phyloP scores from a whole-genome alignment of 1,140 invertebrate species.

The Zeugodacus cucurbitae region DNA sequence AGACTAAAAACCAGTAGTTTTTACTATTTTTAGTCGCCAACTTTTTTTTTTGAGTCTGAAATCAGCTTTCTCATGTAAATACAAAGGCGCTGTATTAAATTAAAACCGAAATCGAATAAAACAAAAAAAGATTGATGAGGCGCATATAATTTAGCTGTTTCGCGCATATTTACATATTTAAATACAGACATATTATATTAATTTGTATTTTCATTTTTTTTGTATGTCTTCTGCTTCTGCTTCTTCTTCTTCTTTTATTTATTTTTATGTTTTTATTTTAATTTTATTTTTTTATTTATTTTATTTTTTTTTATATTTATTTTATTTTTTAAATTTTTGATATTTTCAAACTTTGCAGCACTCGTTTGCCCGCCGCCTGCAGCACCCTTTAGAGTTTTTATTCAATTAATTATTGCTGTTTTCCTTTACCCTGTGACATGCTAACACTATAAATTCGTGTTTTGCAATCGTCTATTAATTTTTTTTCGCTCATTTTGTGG shows the following conservation, averaged over 20 bases:
- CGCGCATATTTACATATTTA: neutral
- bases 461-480: constrained; percentile 12
- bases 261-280: neutral
- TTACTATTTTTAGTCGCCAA: too few species aligned
- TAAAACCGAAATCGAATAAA: neutral
- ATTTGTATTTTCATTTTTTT: neutral
- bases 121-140: neutral
- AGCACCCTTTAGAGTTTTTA: neutral
- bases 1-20: too few species aligned
- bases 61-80: too few species aligned
- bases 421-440: neutral
- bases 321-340: neutral
- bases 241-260: neutral
- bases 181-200: neutral
- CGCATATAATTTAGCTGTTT: neutral
- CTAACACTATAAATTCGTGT: constrained; percentile 16
- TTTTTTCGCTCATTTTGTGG: neutral
- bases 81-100: neutral
- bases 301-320: neutral
- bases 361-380: neutral
- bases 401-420: neutral
- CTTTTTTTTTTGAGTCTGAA: too few species aligned
- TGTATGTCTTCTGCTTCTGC: neutral
- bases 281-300: neutral
- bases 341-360: neutral